Evolutionary conservation across 2,797 vertebrate species (phyloP), one percentile per base, ranked within the genome.

Genomic region (Eidolon dupreanum): DNA sequence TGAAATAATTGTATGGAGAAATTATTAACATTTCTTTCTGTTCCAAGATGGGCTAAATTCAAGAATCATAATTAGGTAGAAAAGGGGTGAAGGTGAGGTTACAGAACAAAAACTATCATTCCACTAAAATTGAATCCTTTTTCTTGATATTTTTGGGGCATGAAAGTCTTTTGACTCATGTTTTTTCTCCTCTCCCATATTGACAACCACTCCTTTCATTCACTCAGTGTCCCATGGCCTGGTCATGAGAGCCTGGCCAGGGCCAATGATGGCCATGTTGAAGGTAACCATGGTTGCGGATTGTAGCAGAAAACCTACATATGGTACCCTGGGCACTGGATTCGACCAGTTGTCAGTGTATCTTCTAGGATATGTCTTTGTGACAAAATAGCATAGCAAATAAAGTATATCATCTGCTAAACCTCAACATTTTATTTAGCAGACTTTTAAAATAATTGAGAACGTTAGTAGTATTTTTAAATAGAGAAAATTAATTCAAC

Each of bases 321-420:
- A 1, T 22, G n/a, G 57, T 4, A 0, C 81, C 33, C 49, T 17
- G 10, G 36, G n/a, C 22, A 13, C 8, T 4, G 2, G 20, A 36
- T 10, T 38, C 38, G n/a, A 24, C 3, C 19, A 17, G 12, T 0
- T 19, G 5, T 2, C 16, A n/a, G 0, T 8, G 28, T 51, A 75
- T 53, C 11, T 36, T 88, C 28, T 8, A 57, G 31, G 8, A 1
- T 17, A 10, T 6, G 24, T 38, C 8, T 36, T 63, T 17, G 12
- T 26, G 36, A 81, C 3, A 71, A 46, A 83, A 8, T 2, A 75
- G 13, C 61, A 19, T 12, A n/a, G 7, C 12, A 38, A 13, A 24
- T 4, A 10, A 61, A 4, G 8, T 1, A 6, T 1, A 20, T 33
- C 26, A 19, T 19, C 57, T 43, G 53, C 49, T 20, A 66, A 57